phyloP scores from a whole-genome alignment of 1,140 invertebrate genomes.

The Hycleus phaleratus region DNA sequence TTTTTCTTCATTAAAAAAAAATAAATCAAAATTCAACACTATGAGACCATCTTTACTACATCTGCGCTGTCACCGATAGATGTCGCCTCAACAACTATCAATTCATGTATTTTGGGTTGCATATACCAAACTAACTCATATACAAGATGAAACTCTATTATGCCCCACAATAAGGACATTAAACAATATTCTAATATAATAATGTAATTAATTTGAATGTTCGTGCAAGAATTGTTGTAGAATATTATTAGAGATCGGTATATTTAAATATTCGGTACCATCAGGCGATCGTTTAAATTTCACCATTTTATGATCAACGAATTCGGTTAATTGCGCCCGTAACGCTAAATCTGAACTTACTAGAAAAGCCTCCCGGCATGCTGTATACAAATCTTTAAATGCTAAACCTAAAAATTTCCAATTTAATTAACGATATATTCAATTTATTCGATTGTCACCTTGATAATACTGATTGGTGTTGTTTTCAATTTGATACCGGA shows the following conservation, averaged over 20 bases:
- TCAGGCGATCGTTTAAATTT: conserved; percentile 68
- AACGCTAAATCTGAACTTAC: conserved; percentile 85
- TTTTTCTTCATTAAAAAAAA: no score
- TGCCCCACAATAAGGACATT: no score
- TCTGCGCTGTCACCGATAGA: neutral
- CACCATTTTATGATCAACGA: conserved; percentile 86
- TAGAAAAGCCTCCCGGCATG: conserved; percentile 76
- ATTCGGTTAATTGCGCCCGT: conserved; percentile 84
- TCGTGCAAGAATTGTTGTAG: conserved; percentile 69
- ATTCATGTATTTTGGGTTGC: no score
- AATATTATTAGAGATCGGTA: conserved; percentile 67
- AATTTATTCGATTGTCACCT: conserved; percentile 44
- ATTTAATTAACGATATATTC: neutral
- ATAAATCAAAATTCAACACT: conserved; percentile 5
- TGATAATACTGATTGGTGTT: conserved; percentile 61
- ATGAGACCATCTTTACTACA: conserved; percentile 2
- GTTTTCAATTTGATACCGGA: conserved; percentile 71
- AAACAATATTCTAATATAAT: no score
- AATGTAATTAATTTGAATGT: conserved; percentile 5
- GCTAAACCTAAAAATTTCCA: conserved; percentile 59
- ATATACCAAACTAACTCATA: no score
- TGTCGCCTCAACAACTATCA: neutral
- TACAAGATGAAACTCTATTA: no score
- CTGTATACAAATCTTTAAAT: conserved; percentile 77
- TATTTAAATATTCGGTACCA: conserved; percentile 70